Percentiles rank a stretch among this genome's conserved stretches.
These are phyloP conservation scores for Pandemis corylana DNA, from an alignment of 2,888 invertebrate species.

Conservation along the genomic window DNA sequence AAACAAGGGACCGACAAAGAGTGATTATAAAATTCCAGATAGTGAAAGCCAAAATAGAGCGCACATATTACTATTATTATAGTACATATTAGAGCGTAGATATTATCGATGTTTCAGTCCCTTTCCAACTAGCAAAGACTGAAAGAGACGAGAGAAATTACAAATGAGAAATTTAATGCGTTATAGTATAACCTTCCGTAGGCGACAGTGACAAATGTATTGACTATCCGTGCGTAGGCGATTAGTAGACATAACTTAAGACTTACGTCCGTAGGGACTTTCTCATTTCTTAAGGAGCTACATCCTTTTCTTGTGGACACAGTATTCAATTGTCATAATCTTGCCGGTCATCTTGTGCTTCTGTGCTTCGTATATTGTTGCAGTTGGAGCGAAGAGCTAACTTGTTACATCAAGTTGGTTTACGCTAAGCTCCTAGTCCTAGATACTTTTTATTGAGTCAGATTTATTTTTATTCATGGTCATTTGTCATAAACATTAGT, in stretches of 20 bases:
- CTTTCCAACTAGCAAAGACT: neutral
- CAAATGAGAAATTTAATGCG: neutral
- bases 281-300: slow-evolving; percentile 12
- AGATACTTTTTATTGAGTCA: no score
- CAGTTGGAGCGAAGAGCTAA: neutral
- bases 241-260: slow-evolving; percentile 8
- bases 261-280: neutral
- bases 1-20: no score
- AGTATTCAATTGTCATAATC: neutral
- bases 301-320: slow-evolving; percentile 1
- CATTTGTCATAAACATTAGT: no score
- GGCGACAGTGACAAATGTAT: neutral
- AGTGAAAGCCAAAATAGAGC: no score
- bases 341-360: neutral
- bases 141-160: neutral
- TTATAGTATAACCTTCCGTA: neutral
- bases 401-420: no score
- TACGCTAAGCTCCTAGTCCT: no score
- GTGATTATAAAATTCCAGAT: no score
- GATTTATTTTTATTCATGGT: no score
- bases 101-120: neutral
- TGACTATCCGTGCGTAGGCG: slow-evolving; percentile 1
- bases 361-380: neutral
- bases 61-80: no score
- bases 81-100: no score